Evolutionary conservation across 2,888 invertebrate genomes (phyloP).

Genomic region (Octonoba sinensis): DNA sequence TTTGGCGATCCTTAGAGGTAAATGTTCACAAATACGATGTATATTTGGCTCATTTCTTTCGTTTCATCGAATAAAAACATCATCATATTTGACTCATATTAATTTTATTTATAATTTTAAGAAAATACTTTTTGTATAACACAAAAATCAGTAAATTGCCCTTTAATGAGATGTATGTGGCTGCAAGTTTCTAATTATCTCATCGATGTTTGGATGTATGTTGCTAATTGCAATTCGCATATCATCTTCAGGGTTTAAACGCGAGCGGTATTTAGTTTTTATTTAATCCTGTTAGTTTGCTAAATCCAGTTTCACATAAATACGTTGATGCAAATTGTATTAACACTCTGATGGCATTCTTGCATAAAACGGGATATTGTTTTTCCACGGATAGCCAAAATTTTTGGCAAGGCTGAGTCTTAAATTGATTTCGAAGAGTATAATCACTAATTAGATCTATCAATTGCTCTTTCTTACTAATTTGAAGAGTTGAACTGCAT

Average conservation of each 20-base stretch:
- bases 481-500: too few species aligned
- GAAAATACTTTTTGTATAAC: conserved; percentile 12
- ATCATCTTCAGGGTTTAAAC: conserved; percentile 18
- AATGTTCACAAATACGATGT: too few species aligned
- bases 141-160: conserved; percentile 18
- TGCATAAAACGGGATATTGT: conserved; percentile 21
- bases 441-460: too few species aligned
- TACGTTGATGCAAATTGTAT: conserved; percentile 34
- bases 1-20: too few species aligned
- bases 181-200: conserved; percentile 7
- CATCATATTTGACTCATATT: background rate
- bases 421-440: too few species aligned
- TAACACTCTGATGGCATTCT: conserved; percentile 20
- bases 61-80: too few species aligned
- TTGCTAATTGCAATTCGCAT: conserved; percentile 4
- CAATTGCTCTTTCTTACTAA: too few species aligned
- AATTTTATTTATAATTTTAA: conserved; percentile 14
- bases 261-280: conserved; percentile 19
- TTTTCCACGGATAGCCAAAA: too few species aligned
- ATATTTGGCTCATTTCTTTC: too few species aligned
- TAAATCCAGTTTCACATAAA: conserved; percentile 24
- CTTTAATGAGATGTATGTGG: conserved; percentile 14
- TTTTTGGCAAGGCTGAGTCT: too few species aligned
- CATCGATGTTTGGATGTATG: conserved; percentile 14
- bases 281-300: conserved; percentile 8